These are phyloP conservation scores for Saimiri boliviensis DNA, from an alignment of 2,113 vertebrate genomes.

Conservation along the genomic window DNA sequence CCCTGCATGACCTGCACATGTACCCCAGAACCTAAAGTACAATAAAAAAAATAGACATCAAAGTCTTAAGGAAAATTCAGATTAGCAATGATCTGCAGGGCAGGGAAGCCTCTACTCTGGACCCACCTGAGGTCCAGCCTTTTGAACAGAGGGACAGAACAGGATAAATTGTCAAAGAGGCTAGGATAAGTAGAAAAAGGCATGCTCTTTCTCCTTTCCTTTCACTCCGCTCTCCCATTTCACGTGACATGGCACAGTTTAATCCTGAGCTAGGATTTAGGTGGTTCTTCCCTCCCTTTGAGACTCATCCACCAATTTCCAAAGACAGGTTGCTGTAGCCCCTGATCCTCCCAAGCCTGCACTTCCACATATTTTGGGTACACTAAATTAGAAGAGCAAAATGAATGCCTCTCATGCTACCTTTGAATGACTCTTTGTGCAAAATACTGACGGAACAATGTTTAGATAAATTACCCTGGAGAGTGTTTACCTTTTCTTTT, in stretches of 20 bases:
- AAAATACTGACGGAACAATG: not conserved
- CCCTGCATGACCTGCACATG: no score
- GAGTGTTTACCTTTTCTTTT: not conserved
- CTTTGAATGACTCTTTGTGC: not conserved
- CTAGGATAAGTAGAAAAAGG: not conserved
- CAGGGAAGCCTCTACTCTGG: not conserved
- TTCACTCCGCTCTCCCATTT: fast-evolving
- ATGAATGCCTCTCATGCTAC: not conserved
- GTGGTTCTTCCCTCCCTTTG: not conserved
- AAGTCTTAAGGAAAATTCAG: not conserved
- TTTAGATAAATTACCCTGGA: not conserved
- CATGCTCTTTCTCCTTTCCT: not conserved
- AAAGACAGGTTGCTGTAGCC: not conserved
- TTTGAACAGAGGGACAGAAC: not conserved
- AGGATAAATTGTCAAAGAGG: not conserved
- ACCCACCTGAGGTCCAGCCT: not conserved
- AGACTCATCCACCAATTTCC: not conserved
- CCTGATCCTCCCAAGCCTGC: not conserved
- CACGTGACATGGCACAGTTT: not conserved
- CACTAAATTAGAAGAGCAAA: not conserved
- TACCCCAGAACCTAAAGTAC: no score
- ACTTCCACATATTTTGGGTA: not conserved
- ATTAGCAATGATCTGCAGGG: not conserved
- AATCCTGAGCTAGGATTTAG: not conserved
- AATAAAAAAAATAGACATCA: not conserved